Conservation (phyloP, 2,888 invertebrate species). For the Lycia hirtaria region DNA sequence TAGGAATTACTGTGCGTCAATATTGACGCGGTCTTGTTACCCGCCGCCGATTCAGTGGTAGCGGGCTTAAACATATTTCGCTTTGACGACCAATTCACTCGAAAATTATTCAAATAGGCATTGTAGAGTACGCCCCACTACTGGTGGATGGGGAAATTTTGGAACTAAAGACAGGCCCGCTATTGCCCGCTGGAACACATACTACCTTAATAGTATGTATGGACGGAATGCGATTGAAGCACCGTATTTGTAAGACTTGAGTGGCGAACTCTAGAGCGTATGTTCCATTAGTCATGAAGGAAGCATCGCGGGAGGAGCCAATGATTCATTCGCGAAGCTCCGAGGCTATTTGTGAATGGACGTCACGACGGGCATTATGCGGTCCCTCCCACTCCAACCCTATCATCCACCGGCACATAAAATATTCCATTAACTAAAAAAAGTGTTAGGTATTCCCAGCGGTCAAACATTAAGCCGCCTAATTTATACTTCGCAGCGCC, state of each 20-base stretch:
- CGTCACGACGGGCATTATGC: conserved; percentile 51
- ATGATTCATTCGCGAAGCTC: conserved; percentile 63
- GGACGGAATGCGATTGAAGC: too few species aligned
- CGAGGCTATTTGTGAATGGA: conserved; percentile 62
- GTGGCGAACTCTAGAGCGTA: conserved; percentile 6
- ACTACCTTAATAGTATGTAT: too few species aligned
- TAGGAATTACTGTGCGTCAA: conserved; percentile 68
- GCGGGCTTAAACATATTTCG: conserved; percentile 13
- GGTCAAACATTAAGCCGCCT: conserved; percentile 58
- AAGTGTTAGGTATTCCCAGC: conserved; percentile 56
- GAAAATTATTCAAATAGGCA: conserved; percentile 28
- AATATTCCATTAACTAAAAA: conserved; percentile 60
- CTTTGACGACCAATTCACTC: conserved; percentile 22
- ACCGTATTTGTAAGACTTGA: too few species aligned
- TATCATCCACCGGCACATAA: conserved; percentile 62
- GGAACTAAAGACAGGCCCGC: too few species aligned
- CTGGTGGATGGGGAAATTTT: too few species aligned
- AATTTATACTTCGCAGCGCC: conserved; percentile 62
- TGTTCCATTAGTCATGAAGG: conserved; percentile 46
- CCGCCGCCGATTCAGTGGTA: conserved; percentile 38
- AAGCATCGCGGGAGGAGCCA: conserved; percentile 38
- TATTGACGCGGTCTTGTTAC: conserved; percentile 66
- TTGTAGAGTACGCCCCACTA: too few species aligned
- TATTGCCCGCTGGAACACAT: too few species aligned
- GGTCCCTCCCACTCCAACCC: conserved; percentile 55